A percentile compares a stretch with the other conserved stretches of the same genome.
phyloP scores from a whole-genome alignment of 35 echinoderm and acorn worm species.

The Lytechinus variegatus region DNA sequence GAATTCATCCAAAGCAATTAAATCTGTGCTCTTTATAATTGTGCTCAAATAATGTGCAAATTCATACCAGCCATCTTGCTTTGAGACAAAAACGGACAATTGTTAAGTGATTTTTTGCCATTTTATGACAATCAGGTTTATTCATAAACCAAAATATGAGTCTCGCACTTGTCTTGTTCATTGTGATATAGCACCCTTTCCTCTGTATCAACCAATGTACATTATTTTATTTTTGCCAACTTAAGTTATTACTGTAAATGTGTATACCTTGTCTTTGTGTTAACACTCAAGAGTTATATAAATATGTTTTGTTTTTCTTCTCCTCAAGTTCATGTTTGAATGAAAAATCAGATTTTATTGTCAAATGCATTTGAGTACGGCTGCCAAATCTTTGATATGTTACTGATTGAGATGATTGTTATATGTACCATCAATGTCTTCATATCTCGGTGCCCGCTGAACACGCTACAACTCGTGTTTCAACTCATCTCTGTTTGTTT shows the following conservation, averaged over 20 bases:
- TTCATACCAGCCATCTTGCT: neutral
- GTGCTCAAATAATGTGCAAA: neutral
- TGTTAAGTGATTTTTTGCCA: neutral
- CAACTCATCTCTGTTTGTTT: neutral
- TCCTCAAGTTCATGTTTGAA: neutral
- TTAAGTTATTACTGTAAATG: conserved; percentile 3
- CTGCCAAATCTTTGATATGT: neutral
- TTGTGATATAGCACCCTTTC: neutral
- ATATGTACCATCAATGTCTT: neutral
- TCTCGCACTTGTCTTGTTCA: neutral
- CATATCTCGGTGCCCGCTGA: neutral
- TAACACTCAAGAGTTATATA: neutral
- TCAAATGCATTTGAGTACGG: neutral
- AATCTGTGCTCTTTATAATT: neutral
- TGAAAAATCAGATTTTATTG: no score
- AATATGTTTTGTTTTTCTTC: neutral
- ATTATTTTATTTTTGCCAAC: conserved; percentile 14
- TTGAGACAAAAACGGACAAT: neutral
- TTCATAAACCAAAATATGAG: neutral
- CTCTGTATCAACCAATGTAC: neutral
- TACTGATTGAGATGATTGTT: neutral
- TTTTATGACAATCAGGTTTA: conserved; percentile 1
- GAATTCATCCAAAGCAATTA: neutral
- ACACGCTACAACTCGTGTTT: neutral
- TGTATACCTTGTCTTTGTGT: neutral